A percentile compares a stretch with the other conserved stretches of the same genome.
phyloP scores from a whole-genome alignment of 2,888 invertebrate genomes.

The Catocala fraxini region DNA sequence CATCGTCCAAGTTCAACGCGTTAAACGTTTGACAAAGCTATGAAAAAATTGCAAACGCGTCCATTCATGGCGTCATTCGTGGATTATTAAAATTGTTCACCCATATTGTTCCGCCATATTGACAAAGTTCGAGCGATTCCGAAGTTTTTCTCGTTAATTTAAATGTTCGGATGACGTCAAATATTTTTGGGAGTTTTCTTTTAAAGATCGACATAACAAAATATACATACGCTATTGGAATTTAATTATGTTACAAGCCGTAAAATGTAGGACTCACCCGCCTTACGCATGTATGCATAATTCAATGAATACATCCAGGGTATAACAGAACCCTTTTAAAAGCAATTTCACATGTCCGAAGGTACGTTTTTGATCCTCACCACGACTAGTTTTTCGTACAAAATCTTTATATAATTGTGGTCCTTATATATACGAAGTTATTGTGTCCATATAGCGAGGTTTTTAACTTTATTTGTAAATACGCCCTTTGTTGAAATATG shows the following conservation, averaged over 20 bases:
- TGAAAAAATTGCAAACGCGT: constrained; percentile 64
- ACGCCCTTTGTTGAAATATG: no score
- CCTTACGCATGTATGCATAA: constrained; percentile 37
- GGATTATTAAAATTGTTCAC: constrained; percentile 80
- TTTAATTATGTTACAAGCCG: constrained; percentile 51
- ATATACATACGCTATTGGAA: constrained; percentile 43
- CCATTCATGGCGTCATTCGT: constrained; percentile 61
- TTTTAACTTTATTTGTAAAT: neutral
- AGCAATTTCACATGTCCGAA: constrained; percentile 34
- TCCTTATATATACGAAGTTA: neutral
- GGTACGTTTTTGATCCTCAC: constrained; percentile 25
- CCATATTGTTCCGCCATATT: constrained; percentile 75
- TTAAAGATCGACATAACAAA: constrained; percentile 38
- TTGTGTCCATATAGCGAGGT: neutral
- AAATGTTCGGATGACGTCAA: constrained; percentile 67
- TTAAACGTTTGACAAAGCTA: constrained; percentile 62
- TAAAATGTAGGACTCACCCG: constrained; percentile 32
- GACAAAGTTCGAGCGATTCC: constrained; percentile 67
- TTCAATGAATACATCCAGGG: constrained; percentile 38
- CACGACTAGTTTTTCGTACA: constrained; percentile 13
- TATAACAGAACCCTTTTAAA: constrained; percentile 34
- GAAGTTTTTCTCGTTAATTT: constrained; percentile 73
- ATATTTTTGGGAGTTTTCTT: constrained; percentile 59
- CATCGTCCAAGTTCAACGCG: constrained; percentile 55
- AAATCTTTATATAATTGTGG: constrained; percentile 2